These are phyloP conservation scores for Pachycephala philippinensis DNA, from an alignment of 2,113 vertebrate species.

Conservation along the genomic window DNA sequence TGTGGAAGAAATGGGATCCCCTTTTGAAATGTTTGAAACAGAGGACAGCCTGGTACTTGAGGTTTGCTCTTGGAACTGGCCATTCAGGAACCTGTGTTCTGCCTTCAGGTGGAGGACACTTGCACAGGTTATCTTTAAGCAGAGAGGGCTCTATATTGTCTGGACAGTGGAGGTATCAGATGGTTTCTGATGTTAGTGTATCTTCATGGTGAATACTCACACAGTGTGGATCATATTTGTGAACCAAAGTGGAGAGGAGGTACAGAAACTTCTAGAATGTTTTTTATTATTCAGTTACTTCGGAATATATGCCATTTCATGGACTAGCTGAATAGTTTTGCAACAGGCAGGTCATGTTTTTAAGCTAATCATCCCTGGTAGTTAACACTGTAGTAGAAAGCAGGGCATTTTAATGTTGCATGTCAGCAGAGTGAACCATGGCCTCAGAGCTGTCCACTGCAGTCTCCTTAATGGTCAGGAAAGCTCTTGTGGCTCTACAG, in stretches of 20 bases:
- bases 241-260: not conserved
- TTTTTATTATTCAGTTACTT: not conserved
- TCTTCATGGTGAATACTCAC: not conserved
- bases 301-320: not conserved
- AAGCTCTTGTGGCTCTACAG: not conserved
- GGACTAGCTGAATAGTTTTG: not conserved
- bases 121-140: not conserved
- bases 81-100: not conserved
- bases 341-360: not conserved
- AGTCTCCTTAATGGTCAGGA: not conserved
- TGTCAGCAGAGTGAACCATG: not conserved
- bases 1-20: not conserved
- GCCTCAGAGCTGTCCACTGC: not conserved
- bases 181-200: not conserved
- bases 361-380: not conserved
- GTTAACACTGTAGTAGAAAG: not conserved
- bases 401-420: not conserved
- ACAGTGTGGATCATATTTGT: not conserved
- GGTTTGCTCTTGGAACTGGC: not conserved
- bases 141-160: not conserved
- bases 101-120: not conserved
- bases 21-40: not conserved
- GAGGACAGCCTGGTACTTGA: not conserved
- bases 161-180: not conserved
- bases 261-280: not conserved